Evolutionary conservation across 2,113 vertebrate species (phyloP), one percentile per base, ranked within the genome.

Genomic region (Paratilapia polleni): DNA sequence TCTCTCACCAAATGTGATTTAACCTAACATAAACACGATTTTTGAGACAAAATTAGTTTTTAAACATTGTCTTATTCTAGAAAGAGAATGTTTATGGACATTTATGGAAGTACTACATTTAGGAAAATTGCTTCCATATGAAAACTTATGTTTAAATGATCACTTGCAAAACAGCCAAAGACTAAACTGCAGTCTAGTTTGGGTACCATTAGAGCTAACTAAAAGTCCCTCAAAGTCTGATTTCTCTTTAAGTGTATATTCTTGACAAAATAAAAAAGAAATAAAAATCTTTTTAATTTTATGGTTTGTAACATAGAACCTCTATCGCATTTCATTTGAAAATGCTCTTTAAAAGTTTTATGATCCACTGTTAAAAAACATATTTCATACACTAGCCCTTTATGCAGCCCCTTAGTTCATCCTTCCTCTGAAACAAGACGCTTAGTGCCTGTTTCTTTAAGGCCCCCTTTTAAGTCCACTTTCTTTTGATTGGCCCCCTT

Each of bases 1-100:
- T 52, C 49, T 52, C 10, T 64, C 20, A 80, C 5, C 2, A 64
- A 78, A 84, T 43, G 2, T 73, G 59, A 62, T 80, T 87, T 56
- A 24, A 49, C 2, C 7, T 6, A 2, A 49, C 75, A 47, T 68
- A 54, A 84, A 79, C 2, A 5, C 6, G 19, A 78, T 57, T 75
- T 56, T 47, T 24, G 13, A 26, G 5, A 28, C 13, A 24, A 31
- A 68, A 78, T 28, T 14, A 19, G 8, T 4, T 74, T 80, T 59
- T 9, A 56, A 63, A 28, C 1, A 24, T 28, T 10, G n/a, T 57
- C 31, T 11, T 10, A 56, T 14, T 62, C 82, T 8, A 54, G 19
- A 58, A 2, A 76, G 28, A 56, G 0, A 17, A 77, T 0, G 7
- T 73, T 31, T 43, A n/a, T n/a, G n/a, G n/a, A 17, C 4, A 61